These are phyloP conservation scores for Amazona vittata DNA, from an alignment of 2,113 vertebrate genomes.

Conservation along the genomic window DNA sequence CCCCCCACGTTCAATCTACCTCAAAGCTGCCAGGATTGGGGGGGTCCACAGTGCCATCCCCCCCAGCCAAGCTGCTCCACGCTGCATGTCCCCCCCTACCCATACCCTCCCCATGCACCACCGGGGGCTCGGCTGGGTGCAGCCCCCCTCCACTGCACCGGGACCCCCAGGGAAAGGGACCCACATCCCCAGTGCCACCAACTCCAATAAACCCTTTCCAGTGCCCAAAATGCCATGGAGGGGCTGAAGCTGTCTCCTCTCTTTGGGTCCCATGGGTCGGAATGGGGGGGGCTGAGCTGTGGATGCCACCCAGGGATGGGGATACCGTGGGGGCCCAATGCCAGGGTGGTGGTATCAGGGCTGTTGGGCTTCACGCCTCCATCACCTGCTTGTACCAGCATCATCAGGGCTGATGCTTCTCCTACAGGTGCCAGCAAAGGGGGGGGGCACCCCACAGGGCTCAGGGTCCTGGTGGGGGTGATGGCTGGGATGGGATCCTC, in stretches of 20 bases:
- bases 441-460: neutral
- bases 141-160: neutral
- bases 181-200: neutral
- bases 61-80: neutral
- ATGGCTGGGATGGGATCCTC: neutral
- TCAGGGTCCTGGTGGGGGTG: fast-evolving
- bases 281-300: fast-evolving
- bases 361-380: neutral
- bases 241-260: neutral
- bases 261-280: neutral
- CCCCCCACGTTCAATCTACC: conserved; percentile 72
- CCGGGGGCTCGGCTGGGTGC: neutral
- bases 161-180: neutral
- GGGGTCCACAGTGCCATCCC: neutral
- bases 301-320: neutral
- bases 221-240: neutral
- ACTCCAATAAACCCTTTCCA: conserved; percentile 73
- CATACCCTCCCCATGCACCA: neutral
- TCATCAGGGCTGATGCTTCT: neutral
- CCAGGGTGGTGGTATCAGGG: neutral
- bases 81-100: neutral
- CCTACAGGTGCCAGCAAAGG: neutral
- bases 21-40: conserved; percentile 60
- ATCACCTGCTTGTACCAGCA: neutral
- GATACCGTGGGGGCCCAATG: neutral